A percentile compares a stretch with the other conserved stretches of the same genome.
Evolutionary conservation across 2,797 vertebrate species (phyloP).

Genomic region (Protonibea diacanthus): DNA sequence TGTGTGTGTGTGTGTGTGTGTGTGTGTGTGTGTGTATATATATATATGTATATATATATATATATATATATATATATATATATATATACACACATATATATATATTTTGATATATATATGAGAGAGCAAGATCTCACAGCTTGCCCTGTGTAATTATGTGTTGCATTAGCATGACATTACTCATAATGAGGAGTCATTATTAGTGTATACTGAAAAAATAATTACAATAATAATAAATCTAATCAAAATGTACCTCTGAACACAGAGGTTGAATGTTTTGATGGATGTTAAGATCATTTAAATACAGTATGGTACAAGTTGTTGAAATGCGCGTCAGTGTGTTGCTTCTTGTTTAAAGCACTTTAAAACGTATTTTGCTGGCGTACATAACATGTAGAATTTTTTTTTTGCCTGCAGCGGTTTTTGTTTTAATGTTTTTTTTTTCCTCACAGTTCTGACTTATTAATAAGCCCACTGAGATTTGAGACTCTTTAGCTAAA

Average conservation of each 20-base stretch:
- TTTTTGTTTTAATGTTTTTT: background rate
- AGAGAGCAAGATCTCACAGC: slow-evolving; percentile 14
- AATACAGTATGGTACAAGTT: background rate
- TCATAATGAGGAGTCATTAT: slow-evolving; percentile 43
- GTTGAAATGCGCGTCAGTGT: slow-evolving; percentile 1
- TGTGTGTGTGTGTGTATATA: no score
- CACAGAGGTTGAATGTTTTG: background rate
- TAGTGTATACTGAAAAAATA: slow-evolving; percentile 20
- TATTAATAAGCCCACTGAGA: slow-evolving; percentile 9
- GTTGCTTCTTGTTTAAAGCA: background rate
- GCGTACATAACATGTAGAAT: background rate
- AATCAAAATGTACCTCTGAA: slow-evolving; percentile 4
- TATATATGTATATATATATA: no score
- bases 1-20: no score
- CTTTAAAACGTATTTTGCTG: background rate
- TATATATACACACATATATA: no score
- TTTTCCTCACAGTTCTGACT: background rate
- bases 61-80: background rate
- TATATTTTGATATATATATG: background rate
- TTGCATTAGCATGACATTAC: slow-evolving; percentile 36
- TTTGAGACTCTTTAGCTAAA: background rate
- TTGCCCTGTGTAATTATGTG: slow-evolving; percentile 34
- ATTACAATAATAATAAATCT: slow-evolving; percentile 11
- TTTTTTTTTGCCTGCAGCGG: background rate
- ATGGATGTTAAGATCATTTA: background rate